Conservation (phyloP, 2,113 vertebrate genomes). For the Oncorhynchus gorbuscha region DNA sequence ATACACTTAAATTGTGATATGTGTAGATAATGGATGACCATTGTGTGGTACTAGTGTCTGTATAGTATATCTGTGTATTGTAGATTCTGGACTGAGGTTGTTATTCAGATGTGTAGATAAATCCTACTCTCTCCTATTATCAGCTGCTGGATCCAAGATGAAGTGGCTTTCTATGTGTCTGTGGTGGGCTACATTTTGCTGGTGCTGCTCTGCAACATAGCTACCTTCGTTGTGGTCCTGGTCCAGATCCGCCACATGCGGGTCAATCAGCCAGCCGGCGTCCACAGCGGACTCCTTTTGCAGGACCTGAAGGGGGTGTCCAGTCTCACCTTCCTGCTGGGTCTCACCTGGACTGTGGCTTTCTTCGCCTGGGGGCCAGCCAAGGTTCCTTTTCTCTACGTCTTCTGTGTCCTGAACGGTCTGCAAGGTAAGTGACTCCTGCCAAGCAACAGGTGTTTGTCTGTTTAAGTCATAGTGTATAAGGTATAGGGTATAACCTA, state of each 20-base stretch:
- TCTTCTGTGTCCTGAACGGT: conserved; percentile 86
- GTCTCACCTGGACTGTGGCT: conserved; percentile 84
- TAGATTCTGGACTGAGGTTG: too few species aligned
- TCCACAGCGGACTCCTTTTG: conserved; percentile 56
- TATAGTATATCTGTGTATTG: too few species aligned
- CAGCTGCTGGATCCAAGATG: conserved; percentile 88
- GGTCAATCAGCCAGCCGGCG: conserved; percentile 67
- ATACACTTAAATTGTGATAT: too few species aligned
- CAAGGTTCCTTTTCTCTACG: conserved; percentile 79
- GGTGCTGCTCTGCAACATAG: conserved; percentile 78
- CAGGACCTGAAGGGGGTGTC: conserved; percentile 79
- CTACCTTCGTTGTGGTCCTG: conserved; percentile 83
- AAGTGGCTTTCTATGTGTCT: conserved; percentile 78
- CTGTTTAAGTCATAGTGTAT: too few species aligned
- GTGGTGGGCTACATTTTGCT: conserved; percentile 82
- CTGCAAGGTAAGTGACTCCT: conserved; percentile 78
- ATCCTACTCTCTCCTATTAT: not conserved
- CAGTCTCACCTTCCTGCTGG: conserved; percentile 84
- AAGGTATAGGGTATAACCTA: too few species aligned
- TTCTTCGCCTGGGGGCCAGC: conserved; percentile 83
- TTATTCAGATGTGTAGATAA: too few species aligned
- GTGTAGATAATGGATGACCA: too few species aligned
- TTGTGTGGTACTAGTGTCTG: too few species aligned
- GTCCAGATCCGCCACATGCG: conserved; percentile 80
- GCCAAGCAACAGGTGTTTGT: too few species aligned